These are phyloP conservation scores for Dexiosoma caninum DNA, from an alignment of 2,888 invertebrate species.

Conservation along the genomic window DNA sequence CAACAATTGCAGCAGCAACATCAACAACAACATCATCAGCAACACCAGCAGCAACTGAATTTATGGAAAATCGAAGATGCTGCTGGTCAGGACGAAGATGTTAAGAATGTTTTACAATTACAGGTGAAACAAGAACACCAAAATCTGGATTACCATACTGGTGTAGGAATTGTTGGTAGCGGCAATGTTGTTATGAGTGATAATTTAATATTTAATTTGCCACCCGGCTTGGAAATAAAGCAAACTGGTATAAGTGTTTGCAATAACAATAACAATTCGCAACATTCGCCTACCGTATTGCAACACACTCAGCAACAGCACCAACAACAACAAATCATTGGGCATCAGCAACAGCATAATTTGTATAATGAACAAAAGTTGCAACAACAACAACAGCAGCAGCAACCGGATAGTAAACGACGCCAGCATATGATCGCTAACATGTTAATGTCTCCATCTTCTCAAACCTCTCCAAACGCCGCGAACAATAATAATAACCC, in stretches of 20 bases:
- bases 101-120: slow-evolving; percentile 73
- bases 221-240: slow-evolving; percentile 74
- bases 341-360: slow-evolving; percentile 54
- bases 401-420: slow-evolving; percentile 67
- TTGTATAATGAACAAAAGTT: slow-evolving; percentile 64
- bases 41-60: slow-evolving; percentile 70
- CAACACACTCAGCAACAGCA: slow-evolving; percentile 70
- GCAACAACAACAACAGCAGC: slow-evolving; percentile 62
- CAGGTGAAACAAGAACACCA: slow-evolving; percentile 75
- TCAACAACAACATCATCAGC: slow-evolving; percentile 55
- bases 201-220: slow-evolving; percentile 74
- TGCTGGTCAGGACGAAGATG: slow-evolving; percentile 69
- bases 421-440: slow-evolving; percentile 75
- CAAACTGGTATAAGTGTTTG: slow-evolving; percentile 65
- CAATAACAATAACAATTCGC: slow-evolving; percentile 33
- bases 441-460: slow-evolving; percentile 77
- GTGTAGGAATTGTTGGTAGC: slow-evolving; percentile 37
- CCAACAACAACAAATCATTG: slow-evolving; percentile 53
- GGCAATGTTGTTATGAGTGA: slow-evolving; percentile 68
- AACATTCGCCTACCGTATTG: slow-evolving; percentile 61
- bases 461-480: slow-evolving; percentile 69
- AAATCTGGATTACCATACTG: slow-evolving; percentile 70
- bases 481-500: slow-evolving; percentile 49
- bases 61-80: slow-evolving; percentile 69
- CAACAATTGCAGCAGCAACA: slow-evolving; percentile 68